Evolutionary conservation across 2,113 vertebrate species (phyloP), one percentile per base, ranked within the genome.

Genomic region (Ammodramus savannarum): DNA sequence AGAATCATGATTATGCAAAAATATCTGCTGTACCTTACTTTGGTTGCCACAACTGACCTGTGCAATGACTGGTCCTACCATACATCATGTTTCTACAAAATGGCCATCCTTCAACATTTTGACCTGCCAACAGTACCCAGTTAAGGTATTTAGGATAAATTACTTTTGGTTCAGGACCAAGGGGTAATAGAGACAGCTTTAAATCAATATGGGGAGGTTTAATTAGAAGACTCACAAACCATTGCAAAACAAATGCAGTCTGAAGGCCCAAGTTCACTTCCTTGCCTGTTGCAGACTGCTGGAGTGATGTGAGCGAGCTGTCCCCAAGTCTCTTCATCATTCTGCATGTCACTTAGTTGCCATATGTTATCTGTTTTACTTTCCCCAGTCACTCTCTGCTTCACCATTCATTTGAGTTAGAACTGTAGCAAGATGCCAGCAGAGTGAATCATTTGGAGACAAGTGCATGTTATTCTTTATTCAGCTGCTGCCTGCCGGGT

Each of bases 401-500:
- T 89, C 38, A 51, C 85, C 74, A 65, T 75, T 75, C 74, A 39
- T 87, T 87, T 26, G 54, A 83, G 49, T 79, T 79, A 92, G 34
- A 92, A 78, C 55, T 69, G 38, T 71, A 95, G 48, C 68, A 72
- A 75, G 83, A 95, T 62, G 88, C 83, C 89, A 93, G 69, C 39
- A 32, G 90, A 87, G 76, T 75, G 83, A 96, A 90, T 93, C 29
- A 78, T 90, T 79, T 57, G 52, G 58, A 95, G 81, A 93, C 69
- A 76, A 89, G 95, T 7, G 31, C 25, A 8, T 14, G 74, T 69
- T 85, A 77, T 48, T 82, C 85, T 91, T 92, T 83, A 90, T 90
- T 94, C 82, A 84, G 87, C 78, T 59, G 78, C 91, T 86, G 87
- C 81, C 57, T 0, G 38, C 75, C 89, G 80, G 85, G 74, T 41